Evolutionary conservation across 2,797 vertebrate genomes (phyloP), one percentile per base, ranked within the genome.

Genomic region (Eidolon dupreanum): DNA sequence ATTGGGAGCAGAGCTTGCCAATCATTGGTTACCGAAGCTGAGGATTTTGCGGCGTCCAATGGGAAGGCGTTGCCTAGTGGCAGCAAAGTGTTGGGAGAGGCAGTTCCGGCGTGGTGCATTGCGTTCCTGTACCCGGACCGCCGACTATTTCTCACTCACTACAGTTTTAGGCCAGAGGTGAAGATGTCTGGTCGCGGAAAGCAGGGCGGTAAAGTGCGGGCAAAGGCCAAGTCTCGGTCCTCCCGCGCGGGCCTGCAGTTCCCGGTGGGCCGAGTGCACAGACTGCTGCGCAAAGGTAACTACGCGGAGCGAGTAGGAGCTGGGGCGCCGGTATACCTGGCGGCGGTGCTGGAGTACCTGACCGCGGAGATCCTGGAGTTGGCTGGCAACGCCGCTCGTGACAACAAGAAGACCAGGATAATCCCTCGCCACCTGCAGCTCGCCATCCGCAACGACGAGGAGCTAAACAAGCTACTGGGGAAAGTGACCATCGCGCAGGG

Each of bases 401-500:
- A 99, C 98, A 99, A 99, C 98, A 99, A 99, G 97, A 99, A 99
- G 98, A 99, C 99, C 28, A 97, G 99, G 55, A 99, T 99, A 96
- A 99, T 99, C 91, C 99, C 99, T 4, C 98, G 99, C 31, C 99
- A 99, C 96, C 98, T 99, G 96, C 99, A 99, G 93, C 98, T 99
- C 82, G 99, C 99, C 31, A 99, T 99, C 82, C 99, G 99, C 94
- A 99, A 99, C 98, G 99, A 99, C 98, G 99, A 99, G 97, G 99
- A 99, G 98, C 98, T 99, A 0, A 99, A 99, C 98, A 99, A 99
- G 98, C 99, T 99, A 96, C 98, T 99, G 97, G 99, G 99, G 9
- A 98, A 99, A 3, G 99, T 99, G 88, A 99, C 99, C 98, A 99
- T 99, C 97, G 99, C 99, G 0, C 99, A 97, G 87, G 97, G 97